phyloP scores from a whole-genome alignment of 2,113 vertebrate genomes.

The Chauna torquata region DNA sequence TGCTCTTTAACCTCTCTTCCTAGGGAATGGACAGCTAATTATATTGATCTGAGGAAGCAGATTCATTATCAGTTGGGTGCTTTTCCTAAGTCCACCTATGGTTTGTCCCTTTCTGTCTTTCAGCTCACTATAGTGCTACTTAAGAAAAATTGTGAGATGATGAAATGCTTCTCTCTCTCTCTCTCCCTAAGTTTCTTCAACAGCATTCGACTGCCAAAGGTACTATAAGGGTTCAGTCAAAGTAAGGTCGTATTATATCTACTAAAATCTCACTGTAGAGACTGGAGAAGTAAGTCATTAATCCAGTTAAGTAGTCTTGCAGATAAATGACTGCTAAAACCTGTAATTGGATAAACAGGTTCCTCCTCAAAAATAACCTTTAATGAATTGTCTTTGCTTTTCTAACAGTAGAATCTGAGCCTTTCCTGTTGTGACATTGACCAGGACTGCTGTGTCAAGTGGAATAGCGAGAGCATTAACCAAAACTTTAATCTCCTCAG shows the following conservation, averaged over 20 bases:
- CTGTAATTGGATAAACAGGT: slow-evolving; percentile 70
- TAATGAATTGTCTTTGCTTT: slow-evolving; percentile 59
- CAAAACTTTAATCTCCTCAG: slow-evolving; percentile 45
- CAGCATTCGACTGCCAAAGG: neutral
- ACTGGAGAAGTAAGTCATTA: slow-evolving; percentile 60
- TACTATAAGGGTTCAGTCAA: neutral
- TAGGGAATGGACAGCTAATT: neutral
- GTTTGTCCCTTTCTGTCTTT: neutral
- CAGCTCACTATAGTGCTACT: neutral
- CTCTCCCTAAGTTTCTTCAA: neutral
- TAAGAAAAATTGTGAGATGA: neutral
- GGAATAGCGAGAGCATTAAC: slow-evolving; percentile 62
- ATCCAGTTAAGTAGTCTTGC: slow-evolving; percentile 65
- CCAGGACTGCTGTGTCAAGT: slow-evolving; percentile 57
- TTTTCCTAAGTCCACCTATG: neutral
- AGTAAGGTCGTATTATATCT: slow-evolving; percentile 36
- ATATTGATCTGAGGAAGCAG: neutral
- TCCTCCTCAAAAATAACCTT: slow-evolving; percentile 72
- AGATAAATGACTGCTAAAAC: slow-evolving; percentile 67
- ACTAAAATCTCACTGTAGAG: slow-evolving; percentile 43
- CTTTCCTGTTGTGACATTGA: slow-evolving; percentile 43
- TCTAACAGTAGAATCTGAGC: slow-evolving; percentile 2
- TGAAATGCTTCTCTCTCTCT: neutral
- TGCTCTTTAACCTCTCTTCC: neutral
- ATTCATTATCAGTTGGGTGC: neutral